Evolutionary conservation across 2,113 vertebrate genomes (phyloP), one percentile per base, ranked within the genome.

Genomic region (Thinocorus orbignyianus): DNA sequence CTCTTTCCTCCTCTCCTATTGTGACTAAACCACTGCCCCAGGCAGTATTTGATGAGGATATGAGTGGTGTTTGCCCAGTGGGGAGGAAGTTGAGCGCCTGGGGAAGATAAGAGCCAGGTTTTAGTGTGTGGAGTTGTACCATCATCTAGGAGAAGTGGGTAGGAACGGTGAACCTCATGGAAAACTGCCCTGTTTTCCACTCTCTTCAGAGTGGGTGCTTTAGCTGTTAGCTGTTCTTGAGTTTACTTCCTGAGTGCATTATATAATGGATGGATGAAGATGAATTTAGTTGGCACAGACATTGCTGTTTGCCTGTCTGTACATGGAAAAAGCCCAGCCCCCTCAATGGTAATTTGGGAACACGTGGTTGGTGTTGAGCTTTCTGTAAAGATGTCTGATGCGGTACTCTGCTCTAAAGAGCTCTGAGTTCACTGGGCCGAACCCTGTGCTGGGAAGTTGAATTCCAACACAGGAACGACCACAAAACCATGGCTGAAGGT

Each of bases 371-470:
- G 6, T 22, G 68, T 35, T 88, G 37, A 80, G 52, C 62, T 76
- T 91, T 51, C 23, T 7, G 2, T 68, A 13, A 54, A 48, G 48
- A 17, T 0, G 0, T 37, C 33, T 66, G 20, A 33, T 18, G 18
- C 22, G 33, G 9, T n/a, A 11, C 19, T 48, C 14, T 51, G 22
- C 54, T 61, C 41, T 61, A 17, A 60, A 64, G 54, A 73, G 17
- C 46, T 65, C 31, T 0, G 30, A n/a, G 48, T 48, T 86, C 37
- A 26, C 64, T 57, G 41, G 9, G 4, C 28, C 0, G 2, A 61
- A 18, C 51, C 30, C 41, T 39, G 23, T 62, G 31, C 31, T 46
- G 62, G 14, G 17, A 68, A 54, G 12, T 51, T 58, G 4, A 61
- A 25, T 33, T 44, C 24, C 5, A 7, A 39, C 35, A 61, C 35